Base-by-base conservation (phyloP, 2,113 vertebrate species). In the Paedocypris sp. region DNA sequence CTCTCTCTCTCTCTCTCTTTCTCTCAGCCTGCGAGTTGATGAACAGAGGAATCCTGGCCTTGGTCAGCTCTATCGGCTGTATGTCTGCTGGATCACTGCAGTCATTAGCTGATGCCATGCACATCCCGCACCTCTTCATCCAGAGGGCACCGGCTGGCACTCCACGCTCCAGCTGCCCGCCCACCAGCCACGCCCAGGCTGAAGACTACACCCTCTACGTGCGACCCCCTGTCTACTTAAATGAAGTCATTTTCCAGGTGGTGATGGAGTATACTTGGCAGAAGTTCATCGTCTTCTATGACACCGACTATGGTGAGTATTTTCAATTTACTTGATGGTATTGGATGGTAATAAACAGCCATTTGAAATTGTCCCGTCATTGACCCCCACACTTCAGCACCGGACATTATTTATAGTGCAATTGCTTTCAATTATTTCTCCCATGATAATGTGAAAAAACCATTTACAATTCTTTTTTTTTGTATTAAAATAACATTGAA, bases 211-310 rank as follows among this genome's bases (percentile, higher is more conserved):
- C 95, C 0, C 90, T 99, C 36, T 91, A 87, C 0, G 92, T 99
- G n/a, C 90, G 95, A 11, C 95, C 95, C 2, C 91, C 90, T 2
- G 90, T 98, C 75, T 97, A 95, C 78, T 67, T 97, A 62, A 96
- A 98, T 43, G 92, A 99, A 6, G 92, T 99, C 76, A 93, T 98
- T 77, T 73, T 99, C 63, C 88, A 89, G 56, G 95, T 98, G 70
- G 87, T 99, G 76, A 90, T 88, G 0, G 94, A 98, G 73, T 99
- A 97, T 38, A 89, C 91, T 76, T 99, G 95, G 94, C 94, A 98
- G 82, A 97, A 95, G 75, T 96, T 99, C 79, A 91, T 99, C 62
- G 87, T 99, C 74, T 98, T 98, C 83, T 99, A 98, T 1, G 94
- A 98, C 68, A 92, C 81, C 0, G 88, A 97, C 66, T 98, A 94